Percentiles rank a stretch among this genome's conserved stretches.
These are phyloP conservation scores for Pseudois nayaur DNA, from an alignment of 2,113 vertebrate genomes.

Conservation along the genomic window DNA sequence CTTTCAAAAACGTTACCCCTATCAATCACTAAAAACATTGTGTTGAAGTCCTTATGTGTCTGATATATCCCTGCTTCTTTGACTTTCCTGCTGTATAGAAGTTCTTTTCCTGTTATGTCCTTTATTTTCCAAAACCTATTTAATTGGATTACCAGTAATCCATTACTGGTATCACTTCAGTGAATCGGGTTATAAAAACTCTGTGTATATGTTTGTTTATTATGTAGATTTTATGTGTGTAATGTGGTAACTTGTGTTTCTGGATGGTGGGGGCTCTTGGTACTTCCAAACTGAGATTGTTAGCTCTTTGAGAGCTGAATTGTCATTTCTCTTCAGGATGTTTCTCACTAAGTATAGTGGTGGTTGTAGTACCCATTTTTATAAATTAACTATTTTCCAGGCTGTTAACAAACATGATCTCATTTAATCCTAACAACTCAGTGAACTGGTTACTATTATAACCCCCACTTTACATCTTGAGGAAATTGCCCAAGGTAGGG, in stretches of 20 bases:
- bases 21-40: neutral
- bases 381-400: constrained; percentile 14
- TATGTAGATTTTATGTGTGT: neutral
- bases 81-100: neutral
- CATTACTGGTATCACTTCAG: neutral
- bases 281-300: neutral
- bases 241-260: neutral
- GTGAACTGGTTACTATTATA: neutral
- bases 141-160: neutral
- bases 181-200: neutral
- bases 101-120: neutral
- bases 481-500: neutral
- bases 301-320: neutral
- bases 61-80: neutral
- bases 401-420: neutral
- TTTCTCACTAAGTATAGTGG: neutral
- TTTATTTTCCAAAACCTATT: neutral
- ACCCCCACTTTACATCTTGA: neutral
- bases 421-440: neutral
- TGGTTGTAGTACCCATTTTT: neutral
- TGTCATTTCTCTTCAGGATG: neutral
- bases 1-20: neutral
- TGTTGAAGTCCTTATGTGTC: neutral
- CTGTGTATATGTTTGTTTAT: neutral
- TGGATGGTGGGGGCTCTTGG: neutral